phyloP scores from a whole-genome alignment of 2,113 vertebrate genomes.

The Eolophus roseicapilla region DNA sequence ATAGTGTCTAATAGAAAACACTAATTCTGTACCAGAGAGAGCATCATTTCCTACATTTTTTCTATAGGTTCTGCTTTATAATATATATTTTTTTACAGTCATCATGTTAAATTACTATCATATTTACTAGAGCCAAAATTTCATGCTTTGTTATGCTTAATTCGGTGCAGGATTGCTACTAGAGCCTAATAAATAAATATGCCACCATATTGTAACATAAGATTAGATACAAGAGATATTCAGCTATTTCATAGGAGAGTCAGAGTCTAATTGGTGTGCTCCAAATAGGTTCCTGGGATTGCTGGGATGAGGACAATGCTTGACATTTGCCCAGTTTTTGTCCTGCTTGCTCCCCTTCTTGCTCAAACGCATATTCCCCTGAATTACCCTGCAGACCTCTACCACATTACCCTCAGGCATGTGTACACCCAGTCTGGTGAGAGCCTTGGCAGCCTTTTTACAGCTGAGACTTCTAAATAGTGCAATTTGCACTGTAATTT shows the following conservation, averaged over 20 bases:
- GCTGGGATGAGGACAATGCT: accelerated
- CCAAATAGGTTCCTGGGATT: background rate
- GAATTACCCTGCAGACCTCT: background rate
- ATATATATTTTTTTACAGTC: background rate
- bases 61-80: background rate
- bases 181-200: background rate
- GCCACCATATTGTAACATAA: background rate
- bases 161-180: background rate
- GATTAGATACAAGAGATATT: background rate
- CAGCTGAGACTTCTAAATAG: background rate
- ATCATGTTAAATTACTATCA: background rate
- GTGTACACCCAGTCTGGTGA: background rate
- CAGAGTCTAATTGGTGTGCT: background rate
- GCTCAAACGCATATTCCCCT: background rate
- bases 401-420: background rate
- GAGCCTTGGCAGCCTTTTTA: background rate
- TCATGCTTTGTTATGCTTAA: background rate
- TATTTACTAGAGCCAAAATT: background rate
- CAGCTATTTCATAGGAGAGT: background rate
- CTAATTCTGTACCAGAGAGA: background rate
- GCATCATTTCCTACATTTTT: background rate
- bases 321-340: accelerated
- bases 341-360: background rate
- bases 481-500: background rate
- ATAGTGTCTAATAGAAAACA: background rate